phyloP scores from a whole-genome alignment of 2,113 vertebrate genomes.

The Canis aureus region DNA sequence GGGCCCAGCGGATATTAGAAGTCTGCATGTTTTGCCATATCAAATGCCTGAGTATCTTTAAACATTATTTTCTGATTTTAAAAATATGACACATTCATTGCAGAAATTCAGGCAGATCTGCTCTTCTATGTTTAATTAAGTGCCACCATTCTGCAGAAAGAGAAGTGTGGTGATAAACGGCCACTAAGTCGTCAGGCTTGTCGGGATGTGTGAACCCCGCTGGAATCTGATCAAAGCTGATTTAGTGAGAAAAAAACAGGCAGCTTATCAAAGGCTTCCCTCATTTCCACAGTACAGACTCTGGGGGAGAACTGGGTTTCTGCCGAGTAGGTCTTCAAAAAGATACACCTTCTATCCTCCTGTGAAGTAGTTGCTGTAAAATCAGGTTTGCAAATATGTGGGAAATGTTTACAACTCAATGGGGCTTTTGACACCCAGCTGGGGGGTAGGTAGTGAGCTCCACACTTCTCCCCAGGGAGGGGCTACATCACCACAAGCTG shows the following conservation, averaged over 20 bases:
- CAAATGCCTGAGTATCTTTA: background rate
- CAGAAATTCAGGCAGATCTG: background rate
- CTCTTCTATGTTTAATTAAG: background rate
- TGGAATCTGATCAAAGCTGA: background rate
- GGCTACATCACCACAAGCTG: background rate
- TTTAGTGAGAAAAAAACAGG: background rate
- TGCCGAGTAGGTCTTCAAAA: background rate
- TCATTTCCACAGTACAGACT: background rate
- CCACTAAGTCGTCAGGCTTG: background rate
- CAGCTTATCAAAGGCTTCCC: background rate
- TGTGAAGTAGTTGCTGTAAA: background rate
- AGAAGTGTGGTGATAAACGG: fast-evolving
- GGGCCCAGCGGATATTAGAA: fast-evolving
- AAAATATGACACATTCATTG: background rate
- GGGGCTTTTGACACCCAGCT: background rate
- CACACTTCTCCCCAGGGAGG: fast-evolving
- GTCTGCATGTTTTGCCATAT: background rate
- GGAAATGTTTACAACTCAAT: background rate
- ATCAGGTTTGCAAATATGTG: background rate
- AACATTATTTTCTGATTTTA: background rate
- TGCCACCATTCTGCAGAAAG: background rate
- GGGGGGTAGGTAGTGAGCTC: background rate
- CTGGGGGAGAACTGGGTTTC: background rate
- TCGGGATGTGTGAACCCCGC: background rate
- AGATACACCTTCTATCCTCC: background rate